phyloP scores from a whole-genome alignment of 2,797 vertebrate species.

The Anguilla obscura region DNA sequence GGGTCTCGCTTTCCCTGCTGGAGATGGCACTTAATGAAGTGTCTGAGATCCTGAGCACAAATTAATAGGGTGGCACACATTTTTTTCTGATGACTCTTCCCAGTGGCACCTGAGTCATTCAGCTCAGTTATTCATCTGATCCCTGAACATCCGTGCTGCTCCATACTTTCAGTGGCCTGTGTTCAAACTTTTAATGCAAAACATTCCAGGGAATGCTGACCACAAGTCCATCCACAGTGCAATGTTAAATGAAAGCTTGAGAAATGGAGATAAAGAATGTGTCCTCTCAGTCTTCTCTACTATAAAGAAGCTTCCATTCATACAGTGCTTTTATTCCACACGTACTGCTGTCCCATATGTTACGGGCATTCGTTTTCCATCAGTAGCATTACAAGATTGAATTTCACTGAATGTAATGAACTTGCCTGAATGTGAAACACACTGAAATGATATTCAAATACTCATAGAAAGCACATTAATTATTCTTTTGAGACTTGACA shows the following conservation, averaged over 20 bases:
- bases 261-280: background rate
- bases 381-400: background rate
- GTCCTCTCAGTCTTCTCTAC: background rate
- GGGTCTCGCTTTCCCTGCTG: background rate
- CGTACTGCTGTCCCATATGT: background rate
- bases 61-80: background rate
- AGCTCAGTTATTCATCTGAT: background rate
- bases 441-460: background rate
- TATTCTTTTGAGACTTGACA: background rate
- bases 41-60: background rate
- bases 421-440: background rate
- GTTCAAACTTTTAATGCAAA: background rate
- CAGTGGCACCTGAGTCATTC: too few species aligned
- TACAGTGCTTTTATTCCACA: background rate
- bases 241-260: background rate
- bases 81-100: background rate
- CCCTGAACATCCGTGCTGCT: background rate
- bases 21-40: background rate
- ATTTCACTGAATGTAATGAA: background rate
- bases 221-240: background rate
- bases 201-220: background rate
- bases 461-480: background rate
- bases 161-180: background rate
- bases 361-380: background rate
- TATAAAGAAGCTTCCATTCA: background rate